Conservation (phyloP, 2,888 invertebrate species). For the Apodemia mormo region DNA sequence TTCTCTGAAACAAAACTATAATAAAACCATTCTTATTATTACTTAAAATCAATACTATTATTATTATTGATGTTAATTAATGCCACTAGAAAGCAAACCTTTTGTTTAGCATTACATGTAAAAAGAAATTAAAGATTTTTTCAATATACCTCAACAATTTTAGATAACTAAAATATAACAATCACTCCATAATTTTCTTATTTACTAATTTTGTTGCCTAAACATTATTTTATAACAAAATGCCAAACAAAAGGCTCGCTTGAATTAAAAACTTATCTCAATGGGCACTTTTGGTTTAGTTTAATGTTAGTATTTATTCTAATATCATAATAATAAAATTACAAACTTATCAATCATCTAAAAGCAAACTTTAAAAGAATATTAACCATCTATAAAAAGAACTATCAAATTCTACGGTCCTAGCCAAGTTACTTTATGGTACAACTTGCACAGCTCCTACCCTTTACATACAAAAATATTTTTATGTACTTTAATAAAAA, state of each 20-base stretch:
- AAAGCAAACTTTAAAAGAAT: conserved; percentile 78
- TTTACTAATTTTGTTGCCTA: conserved; percentile 78
- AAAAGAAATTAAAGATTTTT: conserved; percentile 68
- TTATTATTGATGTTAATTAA: conserved; percentile 79
- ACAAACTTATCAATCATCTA: conserved; percentile 76
- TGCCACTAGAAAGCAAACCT: conserved; percentile 77
- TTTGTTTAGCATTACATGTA: conserved; percentile 69
- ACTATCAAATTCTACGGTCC: conserved; percentile 76
- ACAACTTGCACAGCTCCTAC: conserved; percentile 64
- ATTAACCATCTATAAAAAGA: conserved; percentile 76
- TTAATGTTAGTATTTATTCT: conserved; percentile 79
- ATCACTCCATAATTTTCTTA: conserved; percentile 75
- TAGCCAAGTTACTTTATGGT: conserved; percentile 71
- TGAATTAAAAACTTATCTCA: conserved; percentile 79
- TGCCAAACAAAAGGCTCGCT: conserved; percentile 75
- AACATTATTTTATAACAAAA: conserved; percentile 75
- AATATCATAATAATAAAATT: conserved; percentile 77
- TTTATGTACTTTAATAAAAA: conserved; percentile 74
- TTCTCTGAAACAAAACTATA: conserved; percentile 80
- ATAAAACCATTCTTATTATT: conserved; percentile 78
- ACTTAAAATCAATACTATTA: conserved; percentile 75
- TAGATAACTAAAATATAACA: conserved; percentile 79
- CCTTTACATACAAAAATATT: conserved; percentile 80
- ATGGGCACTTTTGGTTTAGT: conserved; percentile 83
- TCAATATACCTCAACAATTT: conserved; percentile 78